These are phyloP conservation scores for Zaprionus bogoriensis DNA, from an alignment of 2,888 invertebrate genomes.

Conservation along the genomic window DNA sequence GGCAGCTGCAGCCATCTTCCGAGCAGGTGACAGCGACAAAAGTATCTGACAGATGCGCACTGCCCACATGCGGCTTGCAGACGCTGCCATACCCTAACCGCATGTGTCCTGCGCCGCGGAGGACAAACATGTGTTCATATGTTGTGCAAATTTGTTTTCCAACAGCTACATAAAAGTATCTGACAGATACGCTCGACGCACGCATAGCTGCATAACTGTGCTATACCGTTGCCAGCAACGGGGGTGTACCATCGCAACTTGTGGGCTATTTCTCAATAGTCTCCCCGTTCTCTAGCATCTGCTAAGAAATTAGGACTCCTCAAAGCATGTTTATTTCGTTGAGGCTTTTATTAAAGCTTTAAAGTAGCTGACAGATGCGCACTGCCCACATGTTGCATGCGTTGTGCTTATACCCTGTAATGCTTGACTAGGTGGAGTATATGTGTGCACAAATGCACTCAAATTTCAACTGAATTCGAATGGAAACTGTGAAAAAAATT, in stretches of 20 bases:
- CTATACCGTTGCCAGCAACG: too few relatives aligned
- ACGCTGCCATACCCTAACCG: neutral
- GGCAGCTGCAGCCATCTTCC: slow-evolving; percentile 24
- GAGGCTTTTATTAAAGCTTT: neutral
- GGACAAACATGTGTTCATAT: too few relatives aligned
- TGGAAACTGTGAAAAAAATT: too few relatives aligned
- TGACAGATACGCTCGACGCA: neutral
- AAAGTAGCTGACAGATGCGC: neutral
- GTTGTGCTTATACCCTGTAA: neutral
- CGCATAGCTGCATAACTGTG: neutral
- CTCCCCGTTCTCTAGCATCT: too few relatives aligned
- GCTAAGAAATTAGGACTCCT: neutral
- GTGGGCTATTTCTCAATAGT: too few relatives aligned
- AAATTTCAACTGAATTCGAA: too few relatives aligned
- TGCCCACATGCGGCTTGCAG: slow-evolving; percentile 46
- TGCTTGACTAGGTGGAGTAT: too few relatives aligned
- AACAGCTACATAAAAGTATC: neutral
- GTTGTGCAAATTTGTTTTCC: too few relatives aligned
- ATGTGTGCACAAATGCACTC: too few relatives aligned
- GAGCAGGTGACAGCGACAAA: slow-evolving; percentile 52
- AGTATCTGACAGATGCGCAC: slow-evolving; percentile 55
- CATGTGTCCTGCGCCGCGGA: slow-evolving; percentile 7
- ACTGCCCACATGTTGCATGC: neutral
- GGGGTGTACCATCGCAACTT: too few relatives aligned
- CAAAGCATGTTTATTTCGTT: neutral